Conservation (phyloP, 1,140 invertebrate species). For the Halesus radiatus region DNA sequence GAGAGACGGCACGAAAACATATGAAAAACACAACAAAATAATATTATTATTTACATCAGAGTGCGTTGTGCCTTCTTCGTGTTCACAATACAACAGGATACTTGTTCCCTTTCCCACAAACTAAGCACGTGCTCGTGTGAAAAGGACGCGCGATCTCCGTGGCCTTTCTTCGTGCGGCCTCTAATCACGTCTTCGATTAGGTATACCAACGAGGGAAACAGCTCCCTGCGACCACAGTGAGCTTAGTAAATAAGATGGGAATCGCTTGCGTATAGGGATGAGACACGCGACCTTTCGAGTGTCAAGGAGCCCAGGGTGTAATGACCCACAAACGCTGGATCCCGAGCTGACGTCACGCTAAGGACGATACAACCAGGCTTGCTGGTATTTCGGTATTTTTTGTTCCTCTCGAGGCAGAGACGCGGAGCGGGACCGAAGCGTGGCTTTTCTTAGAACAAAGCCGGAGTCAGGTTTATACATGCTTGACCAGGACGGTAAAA, state of each 20-base stretch:
- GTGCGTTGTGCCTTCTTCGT: slow-evolving; percentile 30
- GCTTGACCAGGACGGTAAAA: background rate
- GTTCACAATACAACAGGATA: slow-evolving; percentile 14
- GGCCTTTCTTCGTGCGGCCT: slow-evolving; percentile 12
- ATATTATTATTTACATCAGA: background rate
- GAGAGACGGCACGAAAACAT: slow-evolving; percentile 22
- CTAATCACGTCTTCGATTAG: background rate
- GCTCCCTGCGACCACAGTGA: background rate
- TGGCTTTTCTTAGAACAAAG: slow-evolving; percentile 1
- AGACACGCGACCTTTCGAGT: background rate
- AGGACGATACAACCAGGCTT: slow-evolving; percentile 1
- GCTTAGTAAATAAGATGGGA: background rate
- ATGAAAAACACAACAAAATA: slow-evolving; percentile 4
- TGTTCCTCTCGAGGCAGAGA: background rate
- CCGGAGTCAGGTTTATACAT: too few species aligned
- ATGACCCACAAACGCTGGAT: slow-evolving; percentile 1
- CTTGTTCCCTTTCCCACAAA: background rate
- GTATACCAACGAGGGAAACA: background rate
- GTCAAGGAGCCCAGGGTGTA: background rate
- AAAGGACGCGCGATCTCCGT: background rate
- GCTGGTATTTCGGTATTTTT: slow-evolving; percentile 6
- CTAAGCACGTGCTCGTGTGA: background rate
- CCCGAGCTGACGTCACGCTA: slow-evolving; percentile 10
- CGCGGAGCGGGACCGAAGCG: background rate
- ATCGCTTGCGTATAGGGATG: background rate